These are phyloP conservation scores for Lymantria dispar DNA, from an alignment of 2,888 invertebrate genomes.

Conservation along the genomic window DNA sequence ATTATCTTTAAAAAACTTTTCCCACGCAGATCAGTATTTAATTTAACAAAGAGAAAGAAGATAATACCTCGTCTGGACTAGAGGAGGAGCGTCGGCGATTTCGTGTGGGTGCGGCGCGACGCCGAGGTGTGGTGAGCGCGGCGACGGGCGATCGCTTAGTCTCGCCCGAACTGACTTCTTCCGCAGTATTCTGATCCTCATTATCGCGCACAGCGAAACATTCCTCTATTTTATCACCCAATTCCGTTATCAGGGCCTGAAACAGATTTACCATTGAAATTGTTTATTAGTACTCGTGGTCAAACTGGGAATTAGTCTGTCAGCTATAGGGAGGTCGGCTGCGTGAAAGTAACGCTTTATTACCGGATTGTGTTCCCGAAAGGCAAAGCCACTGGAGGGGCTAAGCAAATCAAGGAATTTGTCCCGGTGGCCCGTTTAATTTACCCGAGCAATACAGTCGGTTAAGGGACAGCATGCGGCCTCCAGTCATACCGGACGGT, in stretches of 20 bases:
- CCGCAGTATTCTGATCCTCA: conserved; percentile 40
- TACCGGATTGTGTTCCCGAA: no score
- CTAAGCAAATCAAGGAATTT: no score
- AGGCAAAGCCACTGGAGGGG: no score
- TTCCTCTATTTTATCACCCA: conserved; percentile 86
- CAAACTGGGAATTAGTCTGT: no score
- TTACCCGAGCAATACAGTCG: no score
- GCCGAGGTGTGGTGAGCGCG: conserved; percentile 50
- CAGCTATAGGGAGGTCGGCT: no score
- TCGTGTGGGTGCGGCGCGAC: conserved; percentile 43
- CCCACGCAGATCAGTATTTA: no score
- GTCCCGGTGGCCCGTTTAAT: no score
- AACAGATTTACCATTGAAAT: not conserved
- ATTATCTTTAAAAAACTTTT: no score
- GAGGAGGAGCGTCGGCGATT: conserved; percentile 52
- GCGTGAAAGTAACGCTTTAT: no score
- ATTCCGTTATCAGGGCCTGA: conserved; percentile 81
- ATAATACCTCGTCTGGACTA: conserved; percentile 66
- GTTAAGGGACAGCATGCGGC: no score
- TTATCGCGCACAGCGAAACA: conserved; percentile 79
- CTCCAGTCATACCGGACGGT: no score
- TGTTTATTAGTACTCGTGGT: not conserved
- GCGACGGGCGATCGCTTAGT: conserved; percentile 15
- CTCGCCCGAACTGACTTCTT: conserved; percentile 17
- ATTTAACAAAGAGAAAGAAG: not conserved